Evolutionary conservation across 2,888 invertebrate species (phyloP).

Genomic region (Leucoma salicis): DNA sequence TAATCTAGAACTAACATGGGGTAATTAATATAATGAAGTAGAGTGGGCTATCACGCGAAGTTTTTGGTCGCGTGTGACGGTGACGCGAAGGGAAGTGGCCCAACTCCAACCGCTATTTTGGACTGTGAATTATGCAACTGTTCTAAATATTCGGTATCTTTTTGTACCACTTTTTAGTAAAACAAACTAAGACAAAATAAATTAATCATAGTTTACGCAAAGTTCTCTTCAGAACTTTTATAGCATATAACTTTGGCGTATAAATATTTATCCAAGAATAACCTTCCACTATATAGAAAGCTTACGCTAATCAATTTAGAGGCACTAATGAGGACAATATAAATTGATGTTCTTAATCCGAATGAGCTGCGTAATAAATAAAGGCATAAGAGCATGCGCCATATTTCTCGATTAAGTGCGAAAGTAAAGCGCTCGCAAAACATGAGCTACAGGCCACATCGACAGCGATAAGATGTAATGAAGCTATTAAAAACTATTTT

Average conservation of each 20-base stretch:
- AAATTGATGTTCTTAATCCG: slow-evolving; percentile 75
- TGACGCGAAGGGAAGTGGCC: slow-evolving; percentile 40
- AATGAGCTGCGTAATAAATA: slow-evolving; percentile 71
- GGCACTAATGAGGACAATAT: slow-evolving; percentile 75
- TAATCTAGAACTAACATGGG: slow-evolving; percentile 69
- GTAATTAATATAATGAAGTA: slow-evolving; percentile 80
- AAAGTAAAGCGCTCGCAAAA: slow-evolving; percentile 65
- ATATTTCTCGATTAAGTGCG: slow-evolving; percentile 82
- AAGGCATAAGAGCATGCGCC: slow-evolving; percentile 76
- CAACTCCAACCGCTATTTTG: slow-evolving; percentile 54
- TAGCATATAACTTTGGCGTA: neutral
- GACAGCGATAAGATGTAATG: slow-evolving; percentile 23
- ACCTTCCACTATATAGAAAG: slow-evolving; percentile 40
- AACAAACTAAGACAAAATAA: neutral
- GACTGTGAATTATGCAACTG: slow-evolving; percentile 53
- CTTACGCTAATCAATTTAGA: slow-evolving; percentile 70
- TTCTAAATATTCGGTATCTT: slow-evolving; percentile 43
- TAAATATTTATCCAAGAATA: slow-evolving; percentile 19
- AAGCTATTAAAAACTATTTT: slow-evolving; percentile 6
- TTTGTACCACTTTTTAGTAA: slow-evolving; percentile 25
- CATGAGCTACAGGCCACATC: slow-evolving; percentile 26
- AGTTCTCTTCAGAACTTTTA: neutral
- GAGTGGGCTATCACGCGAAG: slow-evolving; percentile 63
- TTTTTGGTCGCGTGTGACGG: slow-evolving; percentile 62
- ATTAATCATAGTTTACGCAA: neutral